Evolutionary conservation across 2,797 vertebrate genomes (phyloP).

Genomic region (Leptoclinus maculatus): DNA sequence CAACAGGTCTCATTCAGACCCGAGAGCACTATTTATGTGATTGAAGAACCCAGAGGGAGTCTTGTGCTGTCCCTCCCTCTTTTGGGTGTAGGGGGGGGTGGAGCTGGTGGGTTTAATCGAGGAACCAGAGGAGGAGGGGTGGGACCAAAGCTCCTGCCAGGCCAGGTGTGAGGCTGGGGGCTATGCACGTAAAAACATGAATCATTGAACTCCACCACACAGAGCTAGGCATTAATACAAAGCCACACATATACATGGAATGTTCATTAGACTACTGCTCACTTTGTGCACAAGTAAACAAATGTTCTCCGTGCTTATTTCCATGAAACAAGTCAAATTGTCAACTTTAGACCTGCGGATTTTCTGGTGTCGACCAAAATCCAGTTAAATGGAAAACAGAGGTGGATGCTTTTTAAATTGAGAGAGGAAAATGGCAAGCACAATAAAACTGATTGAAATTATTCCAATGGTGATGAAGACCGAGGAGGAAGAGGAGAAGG

Average conservation of each 20-base stretch:
- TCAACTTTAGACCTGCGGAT: conserved; percentile 34
- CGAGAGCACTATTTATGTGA: conserved; percentile 44
- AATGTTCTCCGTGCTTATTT: neutral
- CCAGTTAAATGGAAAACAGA: conserved; percentile 32
- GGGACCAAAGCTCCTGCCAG: conserved; percentile 58
- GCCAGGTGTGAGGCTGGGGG: conserved; percentile 81
- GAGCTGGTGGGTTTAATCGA: conserved; percentile 46
- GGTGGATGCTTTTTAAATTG: conserved; percentile 31
- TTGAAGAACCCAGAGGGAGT: conserved; percentile 40
- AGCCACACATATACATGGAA: conserved; percentile 25
- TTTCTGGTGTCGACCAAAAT: conserved; percentile 8
- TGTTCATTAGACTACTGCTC: conserved; percentile 14
- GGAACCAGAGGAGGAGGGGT: conserved; percentile 42
- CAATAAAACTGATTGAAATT: conserved; percentile 58
- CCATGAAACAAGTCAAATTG: conserved; percentile 17
- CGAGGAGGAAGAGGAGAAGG: conserved; percentile 58
- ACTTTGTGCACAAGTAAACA: conserved; percentile 14
- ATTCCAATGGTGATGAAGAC: conserved; percentile 63
- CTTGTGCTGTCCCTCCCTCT: conserved; percentile 51
- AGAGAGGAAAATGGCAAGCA: conserved; percentile 27
- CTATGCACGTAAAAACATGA: conserved; percentile 78
- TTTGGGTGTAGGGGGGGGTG: conserved; percentile 20
- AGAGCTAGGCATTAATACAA: conserved; percentile 20
- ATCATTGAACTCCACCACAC: conserved; percentile 36
- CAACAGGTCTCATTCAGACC: conserved; percentile 70